Evolutionary conservation across 2,888 invertebrate species (phyloP).

Genomic region (Leucophenga maculata): DNA sequence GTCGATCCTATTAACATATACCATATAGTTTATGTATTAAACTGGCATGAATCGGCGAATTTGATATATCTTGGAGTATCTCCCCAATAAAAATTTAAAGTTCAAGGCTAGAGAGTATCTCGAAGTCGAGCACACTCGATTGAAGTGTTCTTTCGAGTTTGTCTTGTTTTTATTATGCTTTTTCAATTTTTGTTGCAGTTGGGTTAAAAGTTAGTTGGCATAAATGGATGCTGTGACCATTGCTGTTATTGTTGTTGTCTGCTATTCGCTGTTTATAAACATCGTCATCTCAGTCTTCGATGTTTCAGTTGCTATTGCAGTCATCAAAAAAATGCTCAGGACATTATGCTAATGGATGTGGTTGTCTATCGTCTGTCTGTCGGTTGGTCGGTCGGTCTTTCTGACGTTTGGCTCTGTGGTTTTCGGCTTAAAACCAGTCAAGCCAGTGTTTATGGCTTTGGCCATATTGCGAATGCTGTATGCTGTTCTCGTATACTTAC

Average conservation of each 20-base stretch:
- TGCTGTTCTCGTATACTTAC: slow-evolving; percentile 73
- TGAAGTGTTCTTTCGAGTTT: slow-evolving; percentile 34
- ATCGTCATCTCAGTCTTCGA: neutral
- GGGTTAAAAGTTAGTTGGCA: slow-evolving; percentile 48
- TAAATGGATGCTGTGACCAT: slow-evolving; percentile 46
- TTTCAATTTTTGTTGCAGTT: slow-evolving; percentile 42
- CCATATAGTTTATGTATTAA: no score
- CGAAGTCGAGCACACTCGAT: no score
- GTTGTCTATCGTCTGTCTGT: slow-evolving; percentile 27
- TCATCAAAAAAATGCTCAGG: slow-evolving; percentile 29
- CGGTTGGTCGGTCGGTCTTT: slow-evolving; percentile 16
- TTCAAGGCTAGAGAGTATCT: no score
- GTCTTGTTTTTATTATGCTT: slow-evolving; percentile 26
- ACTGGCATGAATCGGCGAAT: no score
- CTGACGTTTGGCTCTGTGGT: slow-evolving; percentile 35
- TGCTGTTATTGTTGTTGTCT: neutral
- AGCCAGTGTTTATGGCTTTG: neutral
- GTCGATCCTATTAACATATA: no score
- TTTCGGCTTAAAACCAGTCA: neutral
- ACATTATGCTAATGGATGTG: slow-evolving; percentile 53
- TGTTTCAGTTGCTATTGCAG: neutral
- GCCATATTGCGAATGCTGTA: slow-evolving; percentile 21
- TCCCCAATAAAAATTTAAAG: no score
- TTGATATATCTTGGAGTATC: no score
- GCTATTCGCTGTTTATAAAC: neutral